Conservation (phyloP, 2,888 invertebrate species). For the Nemotelus nigrinus region DNA sequence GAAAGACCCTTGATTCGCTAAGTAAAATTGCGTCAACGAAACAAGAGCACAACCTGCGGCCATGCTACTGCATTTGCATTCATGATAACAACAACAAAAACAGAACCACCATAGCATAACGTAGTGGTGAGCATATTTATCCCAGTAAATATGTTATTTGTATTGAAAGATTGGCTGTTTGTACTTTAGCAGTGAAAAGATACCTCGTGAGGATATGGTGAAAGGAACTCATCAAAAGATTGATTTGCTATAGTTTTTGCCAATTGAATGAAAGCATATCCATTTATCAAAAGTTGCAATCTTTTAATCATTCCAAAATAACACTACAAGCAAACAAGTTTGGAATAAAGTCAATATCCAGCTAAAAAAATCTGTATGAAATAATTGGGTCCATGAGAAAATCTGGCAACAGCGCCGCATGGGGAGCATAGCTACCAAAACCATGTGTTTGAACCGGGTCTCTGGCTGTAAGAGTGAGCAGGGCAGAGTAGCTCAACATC, state of each 20-base stretch:
- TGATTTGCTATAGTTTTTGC: too few species aligned
- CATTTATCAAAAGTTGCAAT: too few species aligned
- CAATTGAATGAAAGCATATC: too few species aligned
- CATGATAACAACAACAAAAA: slow-evolving; percentile 29
- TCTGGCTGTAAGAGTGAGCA: slow-evolving; percentile 18
- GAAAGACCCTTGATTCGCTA: neutral
- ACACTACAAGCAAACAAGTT: too few species aligned
- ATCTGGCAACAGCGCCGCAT: slow-evolving; percentile 41
- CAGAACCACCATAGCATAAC: neutral
- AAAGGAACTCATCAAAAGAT: too few species aligned
- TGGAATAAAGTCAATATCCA: neutral
- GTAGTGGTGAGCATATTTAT: slow-evolving; percentile 33
- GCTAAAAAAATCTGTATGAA: neutral
- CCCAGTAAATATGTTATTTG: slow-evolving; percentile 14
- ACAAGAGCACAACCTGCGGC: slow-evolving; percentile 44
- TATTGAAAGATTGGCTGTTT: neutral
- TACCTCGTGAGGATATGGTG: too few species aligned
- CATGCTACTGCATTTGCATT: slow-evolving; percentile 47
- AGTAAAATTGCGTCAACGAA: slow-evolving; percentile 43
- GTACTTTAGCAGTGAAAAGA: too few species aligned
- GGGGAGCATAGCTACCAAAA: neutral
- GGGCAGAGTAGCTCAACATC: slow-evolving; percentile 14
- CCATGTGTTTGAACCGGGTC: slow-evolving; percentile 1
- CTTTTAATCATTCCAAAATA: too few species aligned
- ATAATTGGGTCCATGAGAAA: neutral